Evolutionary conservation across 1,140 invertebrate species (phyloP).

Genomic region (Lepidotrigona ventralis): DNA sequence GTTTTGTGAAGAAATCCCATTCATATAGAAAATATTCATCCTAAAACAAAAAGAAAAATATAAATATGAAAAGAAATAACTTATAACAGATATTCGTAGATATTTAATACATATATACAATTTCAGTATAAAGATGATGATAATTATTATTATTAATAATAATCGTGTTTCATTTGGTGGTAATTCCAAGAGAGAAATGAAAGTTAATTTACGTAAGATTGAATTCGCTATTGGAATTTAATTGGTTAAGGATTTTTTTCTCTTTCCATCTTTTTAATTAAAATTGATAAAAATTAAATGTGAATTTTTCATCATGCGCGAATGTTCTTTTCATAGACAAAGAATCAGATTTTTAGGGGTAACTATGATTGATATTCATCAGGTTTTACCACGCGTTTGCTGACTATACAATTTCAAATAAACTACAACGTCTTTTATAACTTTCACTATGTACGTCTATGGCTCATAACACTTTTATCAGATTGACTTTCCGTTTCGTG

Average conservation of each 20-base stretch:
- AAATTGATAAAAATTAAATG: not conserved
- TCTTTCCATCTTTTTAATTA: not conserved
- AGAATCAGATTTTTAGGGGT: not conserved
- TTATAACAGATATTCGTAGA: not conserved
- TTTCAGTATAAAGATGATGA: not conserved
- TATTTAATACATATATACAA: not conserved
- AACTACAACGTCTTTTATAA: conserved; percentile 16
- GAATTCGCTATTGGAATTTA: not conserved
- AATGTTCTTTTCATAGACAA: conserved; percentile 5
- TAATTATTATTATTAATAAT: too few species aligned
- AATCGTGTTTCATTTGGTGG: too few species aligned
- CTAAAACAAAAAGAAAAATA: not conserved
- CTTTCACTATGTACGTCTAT: conserved; percentile 31
- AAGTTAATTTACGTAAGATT: conserved; percentile 25
- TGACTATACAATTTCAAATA: conserved; percentile 36
- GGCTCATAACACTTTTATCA: conserved; percentile 36
- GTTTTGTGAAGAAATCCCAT: too few species aligned
- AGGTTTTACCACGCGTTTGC: not conserved
- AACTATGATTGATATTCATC: not conserved
- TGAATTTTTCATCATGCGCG: not conserved
- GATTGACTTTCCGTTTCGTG: conserved; percentile 21
- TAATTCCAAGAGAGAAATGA: conserved; percentile 3
- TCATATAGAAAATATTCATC: too few species aligned
- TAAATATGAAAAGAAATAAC: not conserved
- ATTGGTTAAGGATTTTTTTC: not conserved